Percentiles rank a stretch among this genome's conserved stretches.
Conservation (phyloP, 2,888 invertebrate genomes). For the Autographa pulchrina region DNA sequence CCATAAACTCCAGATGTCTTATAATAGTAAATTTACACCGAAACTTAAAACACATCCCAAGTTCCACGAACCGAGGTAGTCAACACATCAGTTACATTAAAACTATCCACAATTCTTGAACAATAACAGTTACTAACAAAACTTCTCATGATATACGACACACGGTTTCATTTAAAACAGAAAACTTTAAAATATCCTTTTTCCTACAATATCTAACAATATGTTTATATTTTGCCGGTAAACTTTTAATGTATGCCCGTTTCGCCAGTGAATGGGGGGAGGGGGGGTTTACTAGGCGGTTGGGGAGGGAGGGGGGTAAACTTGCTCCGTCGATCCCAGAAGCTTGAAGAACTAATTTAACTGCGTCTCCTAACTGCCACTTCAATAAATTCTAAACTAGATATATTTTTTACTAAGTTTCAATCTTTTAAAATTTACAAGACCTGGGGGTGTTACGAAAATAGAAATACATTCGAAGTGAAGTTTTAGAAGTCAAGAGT, state of each 20-base stretch:
- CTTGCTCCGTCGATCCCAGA: slow-evolving; percentile 85
- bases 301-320: slow-evolving; percentile 66
- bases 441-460: slow-evolving; percentile 31
- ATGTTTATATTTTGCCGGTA: slow-evolving; percentile 81
- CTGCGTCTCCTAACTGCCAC: slow-evolving; percentile 84
- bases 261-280: slow-evolving; percentile 73
- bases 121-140: slow-evolving; percentile 53
- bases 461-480: slow-evolving; percentile 18
- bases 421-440: slow-evolving; percentile 53
- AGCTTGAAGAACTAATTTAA: slow-evolving; percentile 88
- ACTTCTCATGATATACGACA: slow-evolving; percentile 53
- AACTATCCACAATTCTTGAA: slow-evolving; percentile 48
- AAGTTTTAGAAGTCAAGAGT: slow-evolving; percentile 7
- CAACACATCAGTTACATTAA: slow-evolving; percentile 37
- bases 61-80: slow-evolving; percentile 16
- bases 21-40: background rate
- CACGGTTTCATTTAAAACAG: slow-evolving; percentile 57
- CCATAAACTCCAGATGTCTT: no score
- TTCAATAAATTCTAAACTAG: slow-evolving; percentile 83
- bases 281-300: slow-evolving; percentile 29
- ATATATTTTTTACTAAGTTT: slow-evolving; percentile 63
- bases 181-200: slow-evolving; percentile 57
- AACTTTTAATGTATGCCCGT: slow-evolving; percentile 88
- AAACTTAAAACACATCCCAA: background rate
- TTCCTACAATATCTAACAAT: slow-evolving; percentile 65